Base-by-base conservation (phyloP, 1,140 invertebrate genomes). In the Dinothrombium tinctorium region DNA sequence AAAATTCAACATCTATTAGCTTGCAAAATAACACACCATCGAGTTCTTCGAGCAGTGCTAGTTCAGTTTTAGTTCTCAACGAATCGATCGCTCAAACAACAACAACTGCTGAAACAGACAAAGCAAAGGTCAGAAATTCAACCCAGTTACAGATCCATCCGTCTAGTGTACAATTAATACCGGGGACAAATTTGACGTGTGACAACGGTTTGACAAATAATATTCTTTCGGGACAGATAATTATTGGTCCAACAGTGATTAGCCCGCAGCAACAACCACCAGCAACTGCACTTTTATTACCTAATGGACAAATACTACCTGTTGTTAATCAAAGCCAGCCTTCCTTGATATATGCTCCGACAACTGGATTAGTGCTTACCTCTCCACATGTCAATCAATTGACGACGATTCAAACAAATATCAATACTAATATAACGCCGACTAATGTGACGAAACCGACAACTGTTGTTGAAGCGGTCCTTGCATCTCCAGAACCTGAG, bases 271-370 rank as follows among this genome's bases (percentile, higher is more conserved):
- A 36, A 26, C 37, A 38, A 22, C 37, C 19, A 6, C 37, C n/a
- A 22, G 56, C 57, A 21, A 52, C 54, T 20, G 58, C 59, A 19
- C 43, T 61, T n/a, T 50, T 61, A 6, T 47, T 61, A 32, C 57
- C 57, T n/a, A 57, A 58, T 47, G 59, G 59, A 20, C 58, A 60
- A 39, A 54, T 61, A n/a, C 8, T 36, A 21, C 23, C 33, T n/a
- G 48, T 61, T n/a, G 56, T 61, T 5, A 56, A 54, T n/a, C 58
- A 60, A 42, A 56, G 58, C 24, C 41, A 42, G 14, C 31, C 22
- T 11, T 9, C 41, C n/a, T 39, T 29, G 4, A 25, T 39, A 2
- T 36, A 36, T 21, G 23, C 33, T 36, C 33, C 33, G 20, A 22
- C 19, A 7, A 1, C 33, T 20, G 33, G 33, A n/a, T 36, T 36